Percentiles rank a stretch among this genome's conserved stretches.
These are phyloP conservation scores for Hirtodrosophila histrioides DNA, from an alignment of 2,888 invertebrate genomes.

Conservation along the genomic window DNA sequence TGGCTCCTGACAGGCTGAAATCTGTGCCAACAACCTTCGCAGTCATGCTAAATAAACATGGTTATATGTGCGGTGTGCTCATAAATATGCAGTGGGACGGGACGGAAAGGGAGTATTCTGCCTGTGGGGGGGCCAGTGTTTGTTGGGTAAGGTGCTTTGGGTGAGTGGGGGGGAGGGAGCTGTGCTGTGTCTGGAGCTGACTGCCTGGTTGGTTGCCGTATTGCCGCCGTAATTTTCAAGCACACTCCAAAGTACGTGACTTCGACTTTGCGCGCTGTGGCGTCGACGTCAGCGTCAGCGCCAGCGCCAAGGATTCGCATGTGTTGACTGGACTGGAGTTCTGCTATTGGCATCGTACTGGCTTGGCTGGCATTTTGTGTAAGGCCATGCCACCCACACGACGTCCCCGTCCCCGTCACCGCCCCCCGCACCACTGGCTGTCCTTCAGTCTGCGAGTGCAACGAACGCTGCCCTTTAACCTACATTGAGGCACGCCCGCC, in stretches of 20 bases:
- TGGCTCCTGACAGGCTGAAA: conserved; percentile 25
- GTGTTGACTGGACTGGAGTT: conserved; percentile 28
- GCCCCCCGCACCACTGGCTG: conserved; percentile 33
- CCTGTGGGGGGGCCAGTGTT: background rate
- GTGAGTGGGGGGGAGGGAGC: background rate
- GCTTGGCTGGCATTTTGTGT: conserved; percentile 38
- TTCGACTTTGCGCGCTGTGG: conserved; percentile 34
- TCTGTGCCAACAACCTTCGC: conserved; percentile 69
- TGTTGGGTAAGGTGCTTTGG: conserved; percentile 1
- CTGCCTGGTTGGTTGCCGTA: conserved; percentile 13
- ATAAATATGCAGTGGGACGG: conserved; percentile 64
- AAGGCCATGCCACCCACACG: conserved; percentile 54
- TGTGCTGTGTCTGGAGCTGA: conserved; percentile 28
- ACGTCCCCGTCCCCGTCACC: conserved; percentile 1
- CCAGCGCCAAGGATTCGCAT: conserved; percentile 51
- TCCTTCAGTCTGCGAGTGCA: conserved; percentile 74
- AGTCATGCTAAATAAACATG: background rate
- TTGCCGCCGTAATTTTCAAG: conserved; percentile 50
- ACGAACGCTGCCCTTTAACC: conserved; percentile 78
- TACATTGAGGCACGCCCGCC: conserved; percentile 52
- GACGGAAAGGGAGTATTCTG: too few relatives aligned
- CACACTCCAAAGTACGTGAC: conserved; percentile 67
- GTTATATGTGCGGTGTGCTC: conserved; percentile 30
- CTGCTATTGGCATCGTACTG: conserved; percentile 14
- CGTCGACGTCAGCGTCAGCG: conserved; percentile 12